Conservation (phyloP, 2,888 invertebrate species). For the Corythucha ciliata region DNA sequence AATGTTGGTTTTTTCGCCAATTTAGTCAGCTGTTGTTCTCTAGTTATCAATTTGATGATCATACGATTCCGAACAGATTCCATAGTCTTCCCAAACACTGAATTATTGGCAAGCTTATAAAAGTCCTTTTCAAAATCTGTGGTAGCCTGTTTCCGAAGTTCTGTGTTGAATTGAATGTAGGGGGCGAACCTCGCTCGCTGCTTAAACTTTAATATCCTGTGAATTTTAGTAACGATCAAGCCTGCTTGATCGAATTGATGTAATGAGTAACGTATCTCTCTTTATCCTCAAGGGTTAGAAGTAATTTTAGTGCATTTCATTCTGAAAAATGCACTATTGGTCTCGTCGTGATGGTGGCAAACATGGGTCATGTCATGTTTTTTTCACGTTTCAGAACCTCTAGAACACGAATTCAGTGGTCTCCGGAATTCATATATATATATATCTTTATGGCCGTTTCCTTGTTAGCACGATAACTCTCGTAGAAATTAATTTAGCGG, state of each 20-base stretch:
- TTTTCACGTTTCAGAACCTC: too few relatives aligned
- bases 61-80: constrained; percentile 36
- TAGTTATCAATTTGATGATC: too few relatives aligned
- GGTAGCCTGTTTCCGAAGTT: constrained; percentile 30
- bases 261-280: not conserved
- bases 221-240: constrained; percentile 36
- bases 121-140: constrained; percentile 41
- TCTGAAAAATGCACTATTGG: too few relatives aligned
- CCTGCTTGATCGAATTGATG: constrained; percentile 28
- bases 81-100: constrained; percentile 40
- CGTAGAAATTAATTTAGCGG: too few relatives aligned
- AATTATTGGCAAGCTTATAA: constrained; percentile 41
- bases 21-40: constrained; percentile 5
- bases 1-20: constrained; percentile 38
- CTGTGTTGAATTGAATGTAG: constrained; percentile 34
- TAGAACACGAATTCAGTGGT: too few relatives aligned
- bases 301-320: too few relatives aligned
- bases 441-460: too few relatives aligned
- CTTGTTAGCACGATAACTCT: too few relatives aligned
- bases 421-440: too few relatives aligned
- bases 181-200: constrained; percentile 37
- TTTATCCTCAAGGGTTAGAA: constrained; percentile 14
- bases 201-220: constrained; percentile 36
- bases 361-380: too few relatives aligned
- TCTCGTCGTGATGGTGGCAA: too few relatives aligned